phyloP scores from a whole-genome alignment of 92 coral and sea anemone species.

The Bergia puertoricense region DNA sequence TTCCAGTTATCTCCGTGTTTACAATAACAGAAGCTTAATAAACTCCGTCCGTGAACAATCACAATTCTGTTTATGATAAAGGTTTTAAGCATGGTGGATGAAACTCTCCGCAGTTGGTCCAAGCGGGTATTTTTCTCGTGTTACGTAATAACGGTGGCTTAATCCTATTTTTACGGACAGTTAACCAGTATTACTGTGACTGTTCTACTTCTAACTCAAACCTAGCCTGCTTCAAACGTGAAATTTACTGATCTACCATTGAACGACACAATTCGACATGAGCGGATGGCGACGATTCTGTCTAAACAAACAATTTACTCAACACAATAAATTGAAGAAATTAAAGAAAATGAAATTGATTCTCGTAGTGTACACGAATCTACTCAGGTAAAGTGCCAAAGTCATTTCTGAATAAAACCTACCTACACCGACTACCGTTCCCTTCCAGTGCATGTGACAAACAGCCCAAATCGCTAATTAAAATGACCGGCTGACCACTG shows the following conservation, averaged over 20 bases:
- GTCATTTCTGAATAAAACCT: not conserved
- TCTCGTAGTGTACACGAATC: not conserved
- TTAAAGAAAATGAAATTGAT: not conserved
- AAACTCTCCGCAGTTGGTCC: not conserved
- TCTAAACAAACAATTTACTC: not conserved
- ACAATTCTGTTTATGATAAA: not conserved
- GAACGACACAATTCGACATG: not conserved
- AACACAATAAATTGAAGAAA: not conserved
- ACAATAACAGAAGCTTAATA: no score
- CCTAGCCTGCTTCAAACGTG: not conserved
- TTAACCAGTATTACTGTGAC: not conserved
- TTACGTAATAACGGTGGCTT: not conserved
- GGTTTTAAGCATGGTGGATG: not conserved
- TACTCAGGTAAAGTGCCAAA: no score
- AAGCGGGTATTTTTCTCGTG: not conserved
- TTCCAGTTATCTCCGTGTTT: no score
- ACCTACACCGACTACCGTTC: not conserved
- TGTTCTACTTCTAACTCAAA: not conserved
- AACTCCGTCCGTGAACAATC: not conserved
- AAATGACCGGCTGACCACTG: not conserved
- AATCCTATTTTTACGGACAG: no score
- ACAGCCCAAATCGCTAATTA: not conserved
- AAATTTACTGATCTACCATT: not conserved
- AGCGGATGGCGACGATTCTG: not conserved
- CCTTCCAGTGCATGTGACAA: not conserved